A percentile compares a stretch with the other conserved stretches of the same genome.
These are phyloP conservation scores for Nyctibius bracteatus DNA, from an alignment of 2,113 vertebrate genomes.

Conservation along the genomic window DNA sequence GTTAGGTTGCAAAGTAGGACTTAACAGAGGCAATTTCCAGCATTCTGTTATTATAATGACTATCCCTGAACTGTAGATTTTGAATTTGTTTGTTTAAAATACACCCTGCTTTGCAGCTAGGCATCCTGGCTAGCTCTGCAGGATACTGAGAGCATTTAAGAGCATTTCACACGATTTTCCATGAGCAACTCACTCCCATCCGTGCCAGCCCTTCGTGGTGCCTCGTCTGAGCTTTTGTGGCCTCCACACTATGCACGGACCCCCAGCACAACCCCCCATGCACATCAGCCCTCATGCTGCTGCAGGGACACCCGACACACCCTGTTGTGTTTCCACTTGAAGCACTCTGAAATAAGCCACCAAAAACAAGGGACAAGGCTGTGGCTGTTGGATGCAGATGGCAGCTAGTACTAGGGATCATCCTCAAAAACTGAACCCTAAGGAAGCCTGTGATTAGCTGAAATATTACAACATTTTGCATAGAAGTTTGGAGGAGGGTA, in stretches of 20 bases:
- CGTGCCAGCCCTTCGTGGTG: accelerated
- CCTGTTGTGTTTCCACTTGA: not conserved
- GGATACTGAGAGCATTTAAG: not conserved
- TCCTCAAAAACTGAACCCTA: not conserved
- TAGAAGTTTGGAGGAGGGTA: not conserved
- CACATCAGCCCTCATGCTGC: accelerated
- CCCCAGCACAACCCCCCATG: not conserved
- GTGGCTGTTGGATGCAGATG: not conserved
- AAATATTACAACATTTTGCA: not conserved
- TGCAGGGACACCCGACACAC: too few species aligned
- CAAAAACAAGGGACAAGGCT: not conserved
- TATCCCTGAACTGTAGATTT: not conserved
- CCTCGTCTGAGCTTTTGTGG: accelerated
- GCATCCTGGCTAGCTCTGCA: not conserved
- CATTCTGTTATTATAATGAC: not conserved
- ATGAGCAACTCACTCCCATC: accelerated
- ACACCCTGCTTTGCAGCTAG: not conserved
- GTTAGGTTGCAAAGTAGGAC: not conserved
- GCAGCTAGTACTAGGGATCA: not conserved
- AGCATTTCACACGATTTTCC: not conserved
- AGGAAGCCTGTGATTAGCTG: not conserved
- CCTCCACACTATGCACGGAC: accelerated
- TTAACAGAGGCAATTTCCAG: not conserved
- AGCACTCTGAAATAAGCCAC: not conserved
- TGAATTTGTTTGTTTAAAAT: not conserved